Base-by-base conservation (phyloP, 1,140 invertebrate species). In the Venustaconcha ellipsiformis region DNA sequence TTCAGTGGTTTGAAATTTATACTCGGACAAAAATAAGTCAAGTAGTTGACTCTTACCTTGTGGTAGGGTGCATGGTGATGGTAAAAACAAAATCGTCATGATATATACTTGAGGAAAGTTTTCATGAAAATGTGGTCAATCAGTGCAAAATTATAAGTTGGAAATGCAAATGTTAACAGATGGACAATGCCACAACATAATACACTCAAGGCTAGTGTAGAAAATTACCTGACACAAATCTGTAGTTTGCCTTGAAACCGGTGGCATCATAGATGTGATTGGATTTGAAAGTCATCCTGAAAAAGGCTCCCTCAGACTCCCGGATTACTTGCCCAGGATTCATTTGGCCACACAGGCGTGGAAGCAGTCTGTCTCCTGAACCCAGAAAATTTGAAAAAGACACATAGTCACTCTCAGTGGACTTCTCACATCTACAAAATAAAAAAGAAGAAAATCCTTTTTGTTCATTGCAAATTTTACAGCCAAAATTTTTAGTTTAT, bases 181-280 rank as follows among this genome's bases (percentile, higher is more conserved):
- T 37, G 37, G 37, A 37, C 37, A 37, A 37, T 37, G 37, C 37
- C 37, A 37, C 3, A 37, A 37, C 37, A 37, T 37, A 37, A 37
- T 37, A 37, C 37, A 37, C 37, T 37, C 37, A 37, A 55, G 67
- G 67, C 15, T 6, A 11, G 12, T n/a, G 23, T 56, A 48, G 0
- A 20, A 69, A 60, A 72, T 13, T 23, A 14, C 73, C 57, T 67
- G 13, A 8, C 20, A 70, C 70, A 74, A 98, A 98, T 80, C 94
- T 93, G 90, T 96, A 99, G 75, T 93, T 94, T 0, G 96, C 97
- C 85, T 96, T 94, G 89, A 99, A 99, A 65, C 97, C 97, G 57
- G 95, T 96, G 11, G 94, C 96, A 87, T 99, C 97, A 74, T 97
- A 94, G 67, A 95, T 92, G 86, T 97, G 95, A 89, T 99, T 99